Conservation (phyloP, 2,113 vertebrate species). For the Callithrix jacchus region DNA sequence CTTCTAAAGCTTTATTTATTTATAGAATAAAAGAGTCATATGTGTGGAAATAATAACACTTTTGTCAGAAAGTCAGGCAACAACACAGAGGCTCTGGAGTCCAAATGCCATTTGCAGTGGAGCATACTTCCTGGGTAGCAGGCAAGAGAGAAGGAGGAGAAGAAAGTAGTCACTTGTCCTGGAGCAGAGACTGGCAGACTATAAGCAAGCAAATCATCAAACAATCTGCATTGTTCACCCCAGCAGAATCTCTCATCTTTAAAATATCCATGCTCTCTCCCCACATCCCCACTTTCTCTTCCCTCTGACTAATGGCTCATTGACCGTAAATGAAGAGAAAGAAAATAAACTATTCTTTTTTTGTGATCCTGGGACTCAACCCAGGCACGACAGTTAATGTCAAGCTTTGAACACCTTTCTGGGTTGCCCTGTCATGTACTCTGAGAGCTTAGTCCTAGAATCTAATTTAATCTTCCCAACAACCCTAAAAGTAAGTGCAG, state of each 20-base stretch:
- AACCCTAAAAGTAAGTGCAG: background rate
- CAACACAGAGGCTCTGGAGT: background rate
- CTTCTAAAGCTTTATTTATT: constrained; percentile 72
- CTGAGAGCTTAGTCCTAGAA: background rate
- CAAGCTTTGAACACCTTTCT: background rate
- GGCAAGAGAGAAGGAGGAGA: background rate
- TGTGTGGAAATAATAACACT: constrained; percentile 74
- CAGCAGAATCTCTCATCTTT: background rate
- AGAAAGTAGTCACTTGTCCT: background rate
- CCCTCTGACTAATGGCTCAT: background rate
- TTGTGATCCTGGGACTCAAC: background rate
- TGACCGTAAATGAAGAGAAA: background rate
- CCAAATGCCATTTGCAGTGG: background rate
- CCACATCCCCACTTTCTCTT: no score
- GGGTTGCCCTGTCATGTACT: background rate
- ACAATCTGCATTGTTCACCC: background rate
- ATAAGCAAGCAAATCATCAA: background rate
- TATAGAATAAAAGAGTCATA: constrained; percentile 75
- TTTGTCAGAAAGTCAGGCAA: constrained; percentile 70
- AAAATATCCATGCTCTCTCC: background rate
- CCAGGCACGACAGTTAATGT: background rate
- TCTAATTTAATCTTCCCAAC: background rate
- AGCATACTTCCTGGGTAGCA: background rate
- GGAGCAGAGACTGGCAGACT: background rate
- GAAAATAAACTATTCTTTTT: background rate